A percentile compares a stretch with the other conserved stretches of the same genome.
Evolutionary conservation across 2,113 vertebrate species (phyloP).

Genomic region (Jacana jacana): DNA sequence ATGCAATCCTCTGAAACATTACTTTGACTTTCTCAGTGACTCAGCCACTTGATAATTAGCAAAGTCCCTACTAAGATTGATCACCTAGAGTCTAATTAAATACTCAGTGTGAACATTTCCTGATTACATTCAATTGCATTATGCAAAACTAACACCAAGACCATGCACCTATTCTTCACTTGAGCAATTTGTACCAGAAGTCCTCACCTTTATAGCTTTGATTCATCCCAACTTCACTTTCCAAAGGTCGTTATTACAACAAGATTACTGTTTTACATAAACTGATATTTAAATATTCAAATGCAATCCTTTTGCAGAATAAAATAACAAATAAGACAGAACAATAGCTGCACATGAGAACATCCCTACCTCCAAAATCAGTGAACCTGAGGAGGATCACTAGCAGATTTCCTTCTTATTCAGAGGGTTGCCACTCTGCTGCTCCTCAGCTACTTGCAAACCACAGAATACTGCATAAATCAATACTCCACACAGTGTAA

Average conservation of each 20-base stretch:
- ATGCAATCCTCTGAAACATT: background rate
- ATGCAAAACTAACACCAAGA: background rate
- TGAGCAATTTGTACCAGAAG: background rate
- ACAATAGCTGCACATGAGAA: background rate
- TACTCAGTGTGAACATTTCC: conserved; percentile 3
- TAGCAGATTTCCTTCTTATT: background rate
- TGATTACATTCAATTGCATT: conserved; percentile 20
- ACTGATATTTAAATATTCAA: background rate
- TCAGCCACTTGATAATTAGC: conserved; percentile 43
- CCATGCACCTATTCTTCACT: background rate
- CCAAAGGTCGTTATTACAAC: background rate
- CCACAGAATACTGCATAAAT: background rate
- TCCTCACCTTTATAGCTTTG: background rate
- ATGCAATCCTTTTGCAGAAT: background rate
- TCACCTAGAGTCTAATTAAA: conserved; percentile 39
- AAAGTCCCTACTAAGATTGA: conserved; percentile 10
- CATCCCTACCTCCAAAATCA: background rate
- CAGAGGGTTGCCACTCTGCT: background rate
- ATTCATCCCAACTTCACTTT: background rate
- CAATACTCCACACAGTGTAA: fast-evolving
- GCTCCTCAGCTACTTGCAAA: background rate
- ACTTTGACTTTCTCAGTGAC: background rate
- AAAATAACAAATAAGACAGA: background rate
- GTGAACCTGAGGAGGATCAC: background rate
- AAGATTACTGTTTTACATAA: background rate